Conservation (phyloP, 1,140 invertebrate species). For the Antheraea mylitta region DNA sequence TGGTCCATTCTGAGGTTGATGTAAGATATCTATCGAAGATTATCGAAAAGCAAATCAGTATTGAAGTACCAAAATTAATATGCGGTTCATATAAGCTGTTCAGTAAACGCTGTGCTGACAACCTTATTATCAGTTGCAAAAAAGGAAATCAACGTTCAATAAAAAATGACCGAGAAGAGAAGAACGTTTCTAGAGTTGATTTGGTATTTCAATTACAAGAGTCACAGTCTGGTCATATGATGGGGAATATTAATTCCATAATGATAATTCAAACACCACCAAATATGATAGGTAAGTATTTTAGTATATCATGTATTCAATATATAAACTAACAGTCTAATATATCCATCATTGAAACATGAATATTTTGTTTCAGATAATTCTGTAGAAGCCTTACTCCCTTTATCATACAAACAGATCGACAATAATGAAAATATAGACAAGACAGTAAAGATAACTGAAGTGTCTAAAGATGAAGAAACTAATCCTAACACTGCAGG, state of each 20-base stretch:
- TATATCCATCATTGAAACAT: background rate
- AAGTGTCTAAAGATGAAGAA: conserved; percentile 9
- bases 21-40: conserved; percentile 55
- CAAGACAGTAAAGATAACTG: conserved; percentile 11
- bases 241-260: conserved; percentile 50
- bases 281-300: background rate
- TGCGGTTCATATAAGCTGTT: conserved; percentile 50
- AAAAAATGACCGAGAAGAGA: conserved; percentile 12
- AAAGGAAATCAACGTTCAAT: conserved; percentile 27
- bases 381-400: background rate
- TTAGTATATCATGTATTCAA: conserved; percentile 1
- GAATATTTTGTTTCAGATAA: conserved; percentile 16
- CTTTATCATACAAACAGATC: conserved; percentile 16
- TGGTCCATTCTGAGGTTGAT: conserved; percentile 62
- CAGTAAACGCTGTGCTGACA: conserved; percentile 42
- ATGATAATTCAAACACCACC: conserved; percentile 40
- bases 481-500: background rate
- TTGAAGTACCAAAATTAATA: conserved; percentile 59
- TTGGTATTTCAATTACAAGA: conserved; percentile 47
- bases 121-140: conserved; percentile 52
- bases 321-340: too few relatives aligned
- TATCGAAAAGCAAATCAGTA: conserved; percentile 58
- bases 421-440: conserved; percentile 11
- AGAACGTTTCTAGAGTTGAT: conserved; percentile 36
- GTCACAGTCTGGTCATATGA: conserved; percentile 39